Percentiles rank a stretch among this genome's conserved stretches.
These are phyloP conservation scores for Ophioderma brevispina DNA, from an alignment of 35 echinoderm and acorn worm species.

Conservation along the genomic window DNA sequence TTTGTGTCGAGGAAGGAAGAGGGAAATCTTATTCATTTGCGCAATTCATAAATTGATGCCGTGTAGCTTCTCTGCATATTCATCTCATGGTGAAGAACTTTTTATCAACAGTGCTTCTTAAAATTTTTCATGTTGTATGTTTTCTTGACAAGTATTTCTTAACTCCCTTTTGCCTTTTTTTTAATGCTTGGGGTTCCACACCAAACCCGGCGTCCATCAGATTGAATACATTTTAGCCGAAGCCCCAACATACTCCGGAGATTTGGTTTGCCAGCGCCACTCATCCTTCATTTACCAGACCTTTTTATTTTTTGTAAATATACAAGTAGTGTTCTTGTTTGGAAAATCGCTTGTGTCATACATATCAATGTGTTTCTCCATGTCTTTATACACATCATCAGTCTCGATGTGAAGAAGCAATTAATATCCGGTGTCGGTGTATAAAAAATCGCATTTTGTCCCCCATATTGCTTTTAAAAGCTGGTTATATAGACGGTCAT, in stretches of 20 bases:
- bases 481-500: not conserved
- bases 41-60: not conserved
- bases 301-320: slow-evolving; percentile 25
- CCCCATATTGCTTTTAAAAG: not conserved
- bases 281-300: slow-evolving; percentile 52
- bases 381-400: slow-evolving; percentile 48
- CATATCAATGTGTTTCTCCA: not conserved
- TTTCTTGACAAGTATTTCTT: slow-evolving; percentile 25
- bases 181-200: too few relatives aligned
- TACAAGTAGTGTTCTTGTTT: not conserved
- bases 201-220: not conserved
- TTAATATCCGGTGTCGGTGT: slow-evolving; percentile 33
- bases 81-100: slow-evolving; percentile 24
- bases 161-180: slow-evolving; percentile 19
- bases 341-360: slow-evolving; percentile 39
- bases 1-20: not conserved
- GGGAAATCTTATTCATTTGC: slow-evolving; percentile 23
- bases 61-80: not conserved
- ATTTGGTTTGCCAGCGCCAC: not conserved
- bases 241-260: slow-evolving; percentile 1
- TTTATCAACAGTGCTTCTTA: slow-evolving; percentile 13
- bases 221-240: slow-evolving; percentile 30
- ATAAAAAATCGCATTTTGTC: slow-evolving; percentile 2
- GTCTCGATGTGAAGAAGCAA: slow-evolving; percentile 40
- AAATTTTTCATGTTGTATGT: slow-evolving; percentile 17